Percentiles rank a stretch among this genome's conserved stretches.
Evolutionary conservation across 2,888 invertebrate species (phyloP).

Genomic region (Cephus rjabovi): DNA sequence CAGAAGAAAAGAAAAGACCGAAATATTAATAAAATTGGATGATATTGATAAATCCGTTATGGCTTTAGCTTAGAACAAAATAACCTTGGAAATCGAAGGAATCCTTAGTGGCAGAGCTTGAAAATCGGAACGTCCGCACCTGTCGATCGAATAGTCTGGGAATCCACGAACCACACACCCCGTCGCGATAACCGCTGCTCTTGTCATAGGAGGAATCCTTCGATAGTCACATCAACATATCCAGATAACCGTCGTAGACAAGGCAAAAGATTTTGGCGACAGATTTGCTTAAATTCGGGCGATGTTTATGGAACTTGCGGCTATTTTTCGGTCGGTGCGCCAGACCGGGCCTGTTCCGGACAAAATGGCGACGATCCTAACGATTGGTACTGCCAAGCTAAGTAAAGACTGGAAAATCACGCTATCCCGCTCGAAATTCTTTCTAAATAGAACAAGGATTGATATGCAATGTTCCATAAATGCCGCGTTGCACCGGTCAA

Average conservation of each 20-base stretch:
- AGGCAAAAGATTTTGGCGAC: background rate
- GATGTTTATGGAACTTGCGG: conserved; percentile 39
- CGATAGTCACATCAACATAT: background rate
- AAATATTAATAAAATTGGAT: background rate
- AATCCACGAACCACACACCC: background rate
- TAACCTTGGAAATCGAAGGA: background rate
- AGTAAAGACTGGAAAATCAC: conserved; percentile 25
- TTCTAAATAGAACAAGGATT: background rate
- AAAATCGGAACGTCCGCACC: background rate
- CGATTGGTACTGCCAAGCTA: conserved; percentile 59
- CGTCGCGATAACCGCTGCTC: background rate
- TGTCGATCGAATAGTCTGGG: background rate
- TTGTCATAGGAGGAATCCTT: background rate
- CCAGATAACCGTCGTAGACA: background rate
- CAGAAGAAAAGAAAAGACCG: background rate
- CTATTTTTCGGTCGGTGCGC: conserved; percentile 55
- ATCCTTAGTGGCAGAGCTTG: background rate
- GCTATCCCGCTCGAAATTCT: background rate
- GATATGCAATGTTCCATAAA: background rate
- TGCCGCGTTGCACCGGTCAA: background rate
- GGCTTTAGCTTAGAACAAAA: background rate
- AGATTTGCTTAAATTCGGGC: background rate
- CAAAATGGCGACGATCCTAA: conserved; percentile 65
- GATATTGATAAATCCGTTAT: background rate
- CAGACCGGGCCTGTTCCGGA: conserved; percentile 62